These are phyloP conservation scores for Oreortyx pictus DNA, from an alignment of 2,797 vertebrate species.

Conservation along the genomic window DNA sequence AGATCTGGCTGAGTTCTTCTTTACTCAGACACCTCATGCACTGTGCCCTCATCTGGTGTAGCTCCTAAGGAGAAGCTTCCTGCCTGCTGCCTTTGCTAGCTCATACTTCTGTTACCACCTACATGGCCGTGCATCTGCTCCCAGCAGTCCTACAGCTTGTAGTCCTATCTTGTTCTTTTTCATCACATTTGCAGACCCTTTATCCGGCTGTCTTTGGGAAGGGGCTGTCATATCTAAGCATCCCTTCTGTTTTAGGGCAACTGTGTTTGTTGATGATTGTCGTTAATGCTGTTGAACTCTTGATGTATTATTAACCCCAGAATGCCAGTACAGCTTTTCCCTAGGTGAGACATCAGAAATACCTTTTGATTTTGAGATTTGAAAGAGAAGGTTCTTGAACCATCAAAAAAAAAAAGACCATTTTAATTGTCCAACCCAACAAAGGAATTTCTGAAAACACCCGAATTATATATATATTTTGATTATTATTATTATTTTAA, in stretches of 20 bases:
- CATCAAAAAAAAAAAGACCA: background rate
- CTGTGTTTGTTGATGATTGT: background rate
- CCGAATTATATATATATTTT: too few species aligned
- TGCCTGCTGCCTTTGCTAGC: background rate
- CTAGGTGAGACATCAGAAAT: background rate
- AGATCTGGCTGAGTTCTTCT: background rate
- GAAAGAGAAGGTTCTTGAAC: background rate
- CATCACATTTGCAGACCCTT: background rate
- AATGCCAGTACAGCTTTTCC: background rate
- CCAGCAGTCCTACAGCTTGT: background rate
- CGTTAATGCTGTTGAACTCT: background rate
- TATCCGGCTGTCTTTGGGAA: background rate
- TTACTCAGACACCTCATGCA: background rate
- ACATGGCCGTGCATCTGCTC: background rate
- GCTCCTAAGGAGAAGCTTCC: background rate
- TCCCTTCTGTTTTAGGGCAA: background rate
- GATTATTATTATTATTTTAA: background rate
- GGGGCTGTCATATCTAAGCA: background rate
- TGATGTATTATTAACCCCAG: rapidly evolving
- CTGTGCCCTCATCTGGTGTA: too few species aligned
- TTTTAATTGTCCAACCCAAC: background rate
- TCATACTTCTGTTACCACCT: background rate
- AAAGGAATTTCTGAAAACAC: background rate
- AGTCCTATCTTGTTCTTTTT: background rate
- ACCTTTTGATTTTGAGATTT: background rate